Conservation (phyloP, 2,797 vertebrate genomes). For the Distichodus sexfasciatus region DNA sequence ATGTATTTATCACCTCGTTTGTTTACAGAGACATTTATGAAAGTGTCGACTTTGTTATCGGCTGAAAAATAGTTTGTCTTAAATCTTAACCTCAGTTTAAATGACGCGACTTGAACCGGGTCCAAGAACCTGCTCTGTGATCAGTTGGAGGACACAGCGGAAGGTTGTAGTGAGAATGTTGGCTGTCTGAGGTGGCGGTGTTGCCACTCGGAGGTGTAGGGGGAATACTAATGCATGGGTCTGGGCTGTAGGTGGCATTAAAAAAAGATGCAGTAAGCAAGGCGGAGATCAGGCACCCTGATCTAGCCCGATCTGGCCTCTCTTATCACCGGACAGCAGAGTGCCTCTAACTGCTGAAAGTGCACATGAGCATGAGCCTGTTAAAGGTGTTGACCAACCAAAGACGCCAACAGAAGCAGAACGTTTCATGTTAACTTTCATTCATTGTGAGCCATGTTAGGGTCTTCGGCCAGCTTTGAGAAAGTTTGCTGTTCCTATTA, state of each 20-base stretch:
- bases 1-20: slow-evolving; percentile 1
- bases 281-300: background rate
- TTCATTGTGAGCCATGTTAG: too few relatives aligned
- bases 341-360: background rate
- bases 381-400: too few relatives aligned
- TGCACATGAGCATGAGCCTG: background rate
- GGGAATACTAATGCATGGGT: slow-evolving; percentile 22
- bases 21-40: slow-evolving; percentile 9
- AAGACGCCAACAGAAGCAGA: too few relatives aligned
- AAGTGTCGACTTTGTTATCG: background rate
- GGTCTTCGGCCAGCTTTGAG: too few relatives aligned
- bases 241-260: background rate
- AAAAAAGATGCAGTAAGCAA: slow-evolving; percentile 1
- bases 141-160: background rate
- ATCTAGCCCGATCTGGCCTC: background rate
- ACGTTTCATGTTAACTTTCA: too few relatives aligned
- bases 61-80: background rate
- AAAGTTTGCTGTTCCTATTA: too few relatives aligned
- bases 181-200: slow-evolving; percentile 9
- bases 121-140: background rate
- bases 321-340: background rate
- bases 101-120: background rate
- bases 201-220: background rate
- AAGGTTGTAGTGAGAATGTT: background rate
- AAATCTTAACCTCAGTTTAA: slow-evolving; percentile 8